Evolutionary conservation across 2,797 vertebrate species (phyloP), one percentile per base, ranked within the genome.

Genomic region (Coracias cyanogaster): DNA sequence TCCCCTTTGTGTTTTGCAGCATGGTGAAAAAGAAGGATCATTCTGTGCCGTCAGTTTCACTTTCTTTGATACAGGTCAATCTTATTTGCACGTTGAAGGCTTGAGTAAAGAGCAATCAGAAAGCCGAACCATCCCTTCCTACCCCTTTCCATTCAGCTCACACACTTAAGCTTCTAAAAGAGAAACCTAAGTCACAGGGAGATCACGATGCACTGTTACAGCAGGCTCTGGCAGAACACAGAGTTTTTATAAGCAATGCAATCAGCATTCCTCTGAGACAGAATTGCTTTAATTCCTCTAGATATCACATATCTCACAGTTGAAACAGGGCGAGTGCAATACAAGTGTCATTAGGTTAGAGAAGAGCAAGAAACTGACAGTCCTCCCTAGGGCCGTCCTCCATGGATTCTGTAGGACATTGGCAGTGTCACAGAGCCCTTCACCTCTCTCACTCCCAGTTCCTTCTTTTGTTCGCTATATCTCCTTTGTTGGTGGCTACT

Each of bases 1-100:
- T 86, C 46, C 94, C 94, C 96, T 19, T 61, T 80, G 17, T 71
- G 60, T 78, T 95, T 91, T 94, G 80, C 80, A 84, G 87, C 26
- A 24, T 16, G 28, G 37, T 86, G 64, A 89, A 86, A 86, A 55
- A 31, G 41, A 48, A 93, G 51, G 60, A 80, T 86, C 24, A n/a
- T 64, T 94, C 43, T 72, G 21, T 84, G 70, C 41, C 84, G 45
- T 9, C 48, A 46, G 88, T 96, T 96, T 96, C 91, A 46, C 77
- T 94, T 96, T 95, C 77, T 93, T 91, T 92, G 49, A 48, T 74
- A n/a, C 14, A 70, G 61, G 45, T 90, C 86, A 77, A 15, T 71
- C 46, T 70, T 88, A 73, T 41, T 62, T 1, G 6, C 3, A 3
- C 33, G 26, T 41, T 43, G 73, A 74, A 86, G 51, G 43, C 33